Base-by-base conservation (phyloP, 2,888 invertebrate genomes). In the Philaethria dido region DNA sequence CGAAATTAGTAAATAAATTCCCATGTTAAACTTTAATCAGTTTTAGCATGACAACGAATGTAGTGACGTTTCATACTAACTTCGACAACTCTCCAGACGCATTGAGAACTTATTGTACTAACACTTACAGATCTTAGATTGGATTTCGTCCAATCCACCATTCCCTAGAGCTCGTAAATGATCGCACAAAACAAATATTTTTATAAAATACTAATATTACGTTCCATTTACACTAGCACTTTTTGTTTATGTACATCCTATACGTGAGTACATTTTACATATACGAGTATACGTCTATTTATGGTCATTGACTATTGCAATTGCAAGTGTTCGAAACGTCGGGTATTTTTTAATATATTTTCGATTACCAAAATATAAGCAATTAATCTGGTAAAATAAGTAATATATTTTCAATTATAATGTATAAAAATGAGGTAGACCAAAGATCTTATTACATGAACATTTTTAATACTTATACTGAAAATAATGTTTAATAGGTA, bases 101-200 rank as follows among this genome's bases (percentile, higher is more conserved):
- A 77, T 78, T 72, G 69, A 71, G 72, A 77, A 73, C 71, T 77
- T 74, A 74, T 74, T 73, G 72, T 72, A 42, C 72, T 73, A 72
- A 75, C 69, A 75, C 72, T 72, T 67, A 72, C 73, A 69, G 69
- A 74, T 73, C 60, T 66, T 70, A 68, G 74, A 76, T 78, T 82
- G 79, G 77, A 83, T 73, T 72, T 67, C 61, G 63, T 77, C 80
- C 78, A 82, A 80, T 76, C 74, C 70, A 69, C 71, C 68, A 73
- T 68, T 72, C 67, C 74, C 70, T 69, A 68, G 72, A 68, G 60
- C 70, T 72, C 67, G 66, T 73, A 75, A 72, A 74, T 70, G 70
- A 74, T 72, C 65, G 69, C 67, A 48, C 55, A 68, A 72, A 63
- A 69, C 71, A 69, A 73, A 71, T 65, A 69, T 61, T 65, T 71